phyloP scores from a whole-genome alignment of 2,797 vertebrate species.

The Catostomus latipinnis region DNA sequence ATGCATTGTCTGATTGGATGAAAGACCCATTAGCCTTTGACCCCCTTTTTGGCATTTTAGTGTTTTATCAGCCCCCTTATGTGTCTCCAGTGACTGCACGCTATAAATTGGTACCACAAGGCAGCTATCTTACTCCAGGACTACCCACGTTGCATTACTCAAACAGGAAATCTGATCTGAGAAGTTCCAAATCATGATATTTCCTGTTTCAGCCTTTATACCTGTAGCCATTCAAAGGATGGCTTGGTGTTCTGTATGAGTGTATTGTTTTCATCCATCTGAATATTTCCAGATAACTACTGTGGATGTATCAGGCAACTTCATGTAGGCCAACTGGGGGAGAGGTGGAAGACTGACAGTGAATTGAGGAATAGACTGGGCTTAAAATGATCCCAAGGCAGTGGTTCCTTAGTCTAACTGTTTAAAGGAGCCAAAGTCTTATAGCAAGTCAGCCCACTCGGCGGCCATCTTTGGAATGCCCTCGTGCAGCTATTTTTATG shows the following conservation, averaged over 20 bases:
- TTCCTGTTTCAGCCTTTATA: conserved; percentile 38
- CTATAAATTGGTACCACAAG: conserved; percentile 28
- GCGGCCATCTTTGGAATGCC: too few species aligned
- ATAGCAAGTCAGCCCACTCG: too few species aligned
- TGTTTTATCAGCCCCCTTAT: conserved; percentile 40
- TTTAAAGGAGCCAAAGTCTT: too few species aligned
- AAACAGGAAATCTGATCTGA: conserved; percentile 50
- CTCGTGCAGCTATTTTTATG: too few species aligned
- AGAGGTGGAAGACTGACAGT: conserved; percentile 30
- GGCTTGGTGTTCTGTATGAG: conserved; percentile 36
- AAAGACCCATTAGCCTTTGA: conserved; percentile 22
- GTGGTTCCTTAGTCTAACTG: background rate
- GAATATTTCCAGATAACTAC: conserved; percentile 49
- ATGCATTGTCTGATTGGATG: conserved; percentile 13
- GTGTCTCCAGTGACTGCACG: conserved; percentile 23
- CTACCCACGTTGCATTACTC: conserved; percentile 49
- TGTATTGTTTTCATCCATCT: conserved; percentile 33
- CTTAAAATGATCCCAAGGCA: conserved; percentile 30
- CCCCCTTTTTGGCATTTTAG: conserved; percentile 4
- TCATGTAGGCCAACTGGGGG: conserved; percentile 30
- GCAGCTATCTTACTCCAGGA: conserved; percentile 25
- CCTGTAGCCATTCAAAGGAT: conserved; percentile 39
- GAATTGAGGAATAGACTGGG: background rate
- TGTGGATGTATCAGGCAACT: conserved; percentile 12
- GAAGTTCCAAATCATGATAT: conserved; percentile 46